These are phyloP conservation scores for Nomia melanderi DNA, from an alignment of 1,140 invertebrate species.

Conservation along the genomic window DNA sequence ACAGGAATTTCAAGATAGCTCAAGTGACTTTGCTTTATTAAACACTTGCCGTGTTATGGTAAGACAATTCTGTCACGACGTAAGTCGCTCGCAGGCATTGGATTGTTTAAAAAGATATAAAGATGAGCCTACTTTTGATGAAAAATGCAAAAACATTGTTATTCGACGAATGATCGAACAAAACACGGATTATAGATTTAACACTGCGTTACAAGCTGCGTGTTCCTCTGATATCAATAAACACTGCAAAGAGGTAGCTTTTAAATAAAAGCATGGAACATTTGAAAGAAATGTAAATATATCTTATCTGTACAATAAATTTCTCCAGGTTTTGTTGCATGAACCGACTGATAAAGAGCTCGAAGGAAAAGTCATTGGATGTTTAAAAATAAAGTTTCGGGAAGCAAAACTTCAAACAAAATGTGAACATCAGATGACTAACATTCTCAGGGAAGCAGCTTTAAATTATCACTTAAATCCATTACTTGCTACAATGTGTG, in stretches of 20 bases:
- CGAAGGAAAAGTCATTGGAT: slow-evolving; percentile 83
- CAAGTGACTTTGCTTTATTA: slow-evolving; percentile 91
- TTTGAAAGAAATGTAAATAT: neutral
- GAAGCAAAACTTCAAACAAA: slow-evolving; percentile 86
- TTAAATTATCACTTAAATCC: slow-evolving; percentile 94
- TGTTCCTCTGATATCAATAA: slow-evolving; percentile 88
- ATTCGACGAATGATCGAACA: slow-evolving; percentile 95
- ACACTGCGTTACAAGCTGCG: slow-evolving; percentile 90
- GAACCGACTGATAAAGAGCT: slow-evolving; percentile 78
- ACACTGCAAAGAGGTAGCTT: slow-evolving; percentile 83
- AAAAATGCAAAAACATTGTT: slow-evolving; percentile 92
- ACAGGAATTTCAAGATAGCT: slow-evolving; percentile 92
- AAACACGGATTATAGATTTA: slow-evolving; percentile 95
- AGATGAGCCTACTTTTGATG: slow-evolving; percentile 91
- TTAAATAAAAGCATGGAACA: slow-evolving; percentile 13
- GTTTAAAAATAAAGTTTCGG: slow-evolving; percentile 89
- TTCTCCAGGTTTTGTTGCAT: slow-evolving; percentile 68
- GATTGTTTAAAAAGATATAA: slow-evolving; percentile 90
- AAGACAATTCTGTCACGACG: slow-evolving; percentile 88
- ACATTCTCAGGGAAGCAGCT: slow-evolving; percentile 92
- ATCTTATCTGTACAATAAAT: slow-evolving; percentile 12
- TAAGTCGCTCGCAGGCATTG: slow-evolving; percentile 85
- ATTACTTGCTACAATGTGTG: slow-evolving; percentile 88
- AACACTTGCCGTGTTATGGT: slow-evolving; percentile 93
- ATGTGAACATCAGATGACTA: slow-evolving; percentile 91